Evolutionary conservation across 1,140 invertebrate genomes (phyloP).

Genomic region (Pomacea maculata): DNA sequence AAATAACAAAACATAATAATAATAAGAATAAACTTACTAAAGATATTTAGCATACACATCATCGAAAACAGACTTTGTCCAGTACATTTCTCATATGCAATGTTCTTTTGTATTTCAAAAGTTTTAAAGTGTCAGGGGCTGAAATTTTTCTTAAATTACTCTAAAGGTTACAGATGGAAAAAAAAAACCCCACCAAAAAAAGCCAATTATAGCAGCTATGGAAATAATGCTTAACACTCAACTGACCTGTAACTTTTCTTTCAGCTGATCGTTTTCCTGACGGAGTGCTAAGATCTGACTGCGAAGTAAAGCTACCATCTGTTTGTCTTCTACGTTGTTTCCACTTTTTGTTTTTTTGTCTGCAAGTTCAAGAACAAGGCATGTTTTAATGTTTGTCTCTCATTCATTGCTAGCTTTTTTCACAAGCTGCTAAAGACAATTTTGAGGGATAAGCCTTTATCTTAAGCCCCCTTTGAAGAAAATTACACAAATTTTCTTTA

Average conservation of each 20-base stretch:
- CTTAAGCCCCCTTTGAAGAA: not conserved
- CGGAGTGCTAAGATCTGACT: conserved; percentile 40
- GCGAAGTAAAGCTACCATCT: conserved; percentile 41
- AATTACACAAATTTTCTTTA: too few relatives aligned
- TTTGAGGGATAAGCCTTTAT: not conserved
- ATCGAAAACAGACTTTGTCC: too few relatives aligned
- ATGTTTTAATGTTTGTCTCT: too few relatives aligned
- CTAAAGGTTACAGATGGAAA: too few relatives aligned
- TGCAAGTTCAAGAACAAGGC: not conserved
- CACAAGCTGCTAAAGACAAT: too few relatives aligned
- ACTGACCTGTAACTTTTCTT: conserved; percentile 36
- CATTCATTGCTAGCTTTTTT: too few relatives aligned
- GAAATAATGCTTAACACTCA: not conserved
- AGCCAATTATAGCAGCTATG: not conserved
- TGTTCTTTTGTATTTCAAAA: not conserved
- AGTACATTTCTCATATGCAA: not conserved
- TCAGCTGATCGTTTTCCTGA: conserved; percentile 43
- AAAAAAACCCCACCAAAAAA: not conserved
- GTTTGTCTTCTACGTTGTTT: conserved; percentile 33
- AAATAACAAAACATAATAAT: too few relatives aligned
- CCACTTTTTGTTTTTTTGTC: conserved; percentile 21
- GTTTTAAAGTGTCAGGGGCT: not conserved
- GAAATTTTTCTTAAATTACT: not conserved
- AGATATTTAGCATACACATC: too few relatives aligned
- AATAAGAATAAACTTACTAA: too few relatives aligned